Base-by-base conservation (phyloP, 2,888 invertebrate genomes). In the Hirtodrosophila duncani region DNA sequence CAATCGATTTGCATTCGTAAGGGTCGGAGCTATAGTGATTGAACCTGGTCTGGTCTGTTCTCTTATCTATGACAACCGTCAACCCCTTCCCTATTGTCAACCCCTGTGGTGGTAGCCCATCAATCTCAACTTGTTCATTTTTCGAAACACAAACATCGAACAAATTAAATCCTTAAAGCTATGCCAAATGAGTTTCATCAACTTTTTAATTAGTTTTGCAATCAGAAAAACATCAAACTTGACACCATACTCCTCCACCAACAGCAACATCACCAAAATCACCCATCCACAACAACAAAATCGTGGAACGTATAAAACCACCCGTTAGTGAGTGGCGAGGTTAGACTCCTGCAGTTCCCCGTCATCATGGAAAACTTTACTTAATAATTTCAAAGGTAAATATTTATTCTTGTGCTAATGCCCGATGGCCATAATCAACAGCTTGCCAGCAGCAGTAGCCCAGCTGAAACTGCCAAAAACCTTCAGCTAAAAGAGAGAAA, bases 171-270 rank as follows among this genome's bases (percentile, higher is more conserved):
- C 64, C 55, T 67, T 62, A 63, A 70, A 63, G 70, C 55, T 67
- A 78, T 70, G 39, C 41, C 61, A 56, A 67, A 55, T 64, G 56
- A 74, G 60, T 68, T 74, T 68, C 51, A 72, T 70, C 57, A 78
- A 78, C 75, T 75, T 78, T 75, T 75, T 75, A 75, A 75, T 75
- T 75, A 75, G 75, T 75, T 75, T 75, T 64, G 71, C 79, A 68
- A 75, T 75, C 79, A 63, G 66, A 68, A 63, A 53, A 48, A 61
- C 55, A 58, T 57, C 34, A 56, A 67, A 58, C 59, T 67, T 63
- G 55, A n/a, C n/a, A n/a, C n/a, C n/a, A n/a, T n/a, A n/a, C n/a
- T n/a, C n/a, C n/a, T n/a, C n/a, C n/a, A n/a, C n/a, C n/a, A n/a
- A n/a, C n/a, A n/a, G n/a, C n/a, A n/a, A n/a, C n/a, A n/a, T n/a